Percentiles rank a stretch among this genome's conserved stretches.
phyloP scores from a whole-genome alignment of 2,113 vertebrate species.

The Toxotes chatareus region DNA sequence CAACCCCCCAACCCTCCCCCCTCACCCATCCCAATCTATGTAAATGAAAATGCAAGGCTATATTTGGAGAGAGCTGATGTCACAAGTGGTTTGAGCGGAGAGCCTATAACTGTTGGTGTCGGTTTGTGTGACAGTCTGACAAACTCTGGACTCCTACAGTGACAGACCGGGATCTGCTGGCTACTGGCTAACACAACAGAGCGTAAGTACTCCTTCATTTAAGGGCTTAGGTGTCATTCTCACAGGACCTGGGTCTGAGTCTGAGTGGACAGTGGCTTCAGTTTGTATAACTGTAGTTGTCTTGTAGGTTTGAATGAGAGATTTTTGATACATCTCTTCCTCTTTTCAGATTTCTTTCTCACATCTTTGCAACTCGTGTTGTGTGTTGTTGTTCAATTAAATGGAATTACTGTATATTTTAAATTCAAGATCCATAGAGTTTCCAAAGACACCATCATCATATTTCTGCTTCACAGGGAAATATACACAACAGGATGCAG shows the following conservation, averaged over 20 bases:
- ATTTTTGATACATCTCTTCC: background rate
- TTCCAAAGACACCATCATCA: background rate
- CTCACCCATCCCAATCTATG: conserved; percentile 31
- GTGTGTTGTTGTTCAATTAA: background rate
- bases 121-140: conserved; percentile 68
- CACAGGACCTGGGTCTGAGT: background rate
- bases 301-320: background rate
- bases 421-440: background rate
- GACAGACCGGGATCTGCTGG: conserved; percentile 63
- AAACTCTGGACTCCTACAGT: conserved; percentile 67
- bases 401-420: background rate
- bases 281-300: background rate
- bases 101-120: conserved; percentile 82
- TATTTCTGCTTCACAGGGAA: background rate
- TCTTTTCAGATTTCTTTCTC: background rate
- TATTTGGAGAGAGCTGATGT: conserved; percentile 87
- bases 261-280: background rate
- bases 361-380: too few relatives aligned
- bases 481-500: background rate
- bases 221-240: background rate
- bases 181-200: conserved; percentile 40
- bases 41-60: conserved; percentile 77
- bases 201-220: conserved; percentile 68
- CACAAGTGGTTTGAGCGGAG: conserved; percentile 80
- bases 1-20: conserved; percentile 3